Base-by-base conservation (phyloP, 1,140 invertebrate genomes). In the Lerema accius region DNA sequence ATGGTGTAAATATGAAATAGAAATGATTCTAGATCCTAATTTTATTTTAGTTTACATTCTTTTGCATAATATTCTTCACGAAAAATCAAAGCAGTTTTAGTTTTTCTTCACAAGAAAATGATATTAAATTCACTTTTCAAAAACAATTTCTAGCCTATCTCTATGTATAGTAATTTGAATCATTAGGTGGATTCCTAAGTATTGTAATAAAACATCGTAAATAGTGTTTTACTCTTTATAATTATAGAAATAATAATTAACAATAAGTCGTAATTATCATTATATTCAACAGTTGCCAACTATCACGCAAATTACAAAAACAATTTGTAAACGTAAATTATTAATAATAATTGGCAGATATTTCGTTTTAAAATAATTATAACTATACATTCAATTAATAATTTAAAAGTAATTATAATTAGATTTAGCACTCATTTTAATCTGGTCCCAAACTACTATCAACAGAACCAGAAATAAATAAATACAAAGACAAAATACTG, bases 391-490 rank as follows among this genome's bases (percentile, higher is more conserved):
- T n/a, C n/a, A 32, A 32, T 32, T 32, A 32, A 32, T 32, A 7
- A 32, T 32, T 32, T 32, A 23, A 32, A 32, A 6, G 28, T 11
- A 37, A 37, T 37, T 11, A 37, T 37, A 37, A 37, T 32, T 37
- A 37, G 28, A 9, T 32, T 32, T 32, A 32, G 28, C 28, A 32
- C 6, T 32, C 6, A 45, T 58, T 26, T 17, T 32, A 35, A 32
- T 45, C 53, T 58, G 55, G 55, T 46, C 55, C 55, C 55, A 14
- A 46, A 59, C 45, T 46, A 46, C 28, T 19, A 59, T 0, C 3
- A 46, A 46, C 15, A 35, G 55, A 59, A 59, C 55, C 55, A 59
- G 55, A 59, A 46, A 59, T 19, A 10, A 11, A 39, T 43, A 39
- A 46, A 37, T 37, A 46, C 26, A 58, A 16, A 55, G 26, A 35